phyloP scores from a whole-genome alignment of 2,888 invertebrate species.

The Tromatobia lineatoria region DNA sequence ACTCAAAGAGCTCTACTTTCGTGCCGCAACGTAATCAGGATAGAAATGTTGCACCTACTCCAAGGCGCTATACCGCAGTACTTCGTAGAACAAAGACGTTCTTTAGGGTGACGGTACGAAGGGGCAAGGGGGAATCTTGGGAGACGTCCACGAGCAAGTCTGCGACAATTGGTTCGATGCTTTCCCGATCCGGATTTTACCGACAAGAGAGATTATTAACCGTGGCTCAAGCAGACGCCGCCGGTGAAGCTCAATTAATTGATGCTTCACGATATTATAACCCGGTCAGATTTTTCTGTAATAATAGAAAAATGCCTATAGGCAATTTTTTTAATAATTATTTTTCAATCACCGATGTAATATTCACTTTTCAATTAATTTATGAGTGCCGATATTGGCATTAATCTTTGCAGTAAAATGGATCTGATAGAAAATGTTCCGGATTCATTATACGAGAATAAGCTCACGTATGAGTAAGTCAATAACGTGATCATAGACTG shows the following conservation, averaged over 20 bases:
- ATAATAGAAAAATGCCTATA: background rate
- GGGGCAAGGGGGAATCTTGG: slow-evolving; percentile 20
- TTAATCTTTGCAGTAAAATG: background rate
- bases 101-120: background rate
- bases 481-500: no score
- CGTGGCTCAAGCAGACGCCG: slow-evolving; percentile 1
- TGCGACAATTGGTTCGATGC: slow-evolving; percentile 49
- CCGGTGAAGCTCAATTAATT: slow-evolving; percentile 32
- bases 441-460: background rate
- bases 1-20: slow-evolving; percentile 33
- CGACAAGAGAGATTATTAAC: slow-evolving; percentile 38
- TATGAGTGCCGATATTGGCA: background rate
- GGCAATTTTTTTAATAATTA: background rate
- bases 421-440: background rate
- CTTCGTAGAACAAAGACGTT: slow-evolving; percentile 39
- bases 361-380: background rate
- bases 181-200: slow-evolving; percentile 9
- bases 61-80: background rate
- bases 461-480: background rate
- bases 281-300: slow-evolving; percentile 16
- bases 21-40: slow-evolving; percentile 40
- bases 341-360: background rate
- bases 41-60: slow-evolving; percentile 35
- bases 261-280: slow-evolving; percentile 37
- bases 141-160: slow-evolving; percentile 36